These are phyloP conservation scores for Chromoteleia sp. DNA, from an alignment of 2,888 invertebrate species.

Conservation along the genomic window DNA sequence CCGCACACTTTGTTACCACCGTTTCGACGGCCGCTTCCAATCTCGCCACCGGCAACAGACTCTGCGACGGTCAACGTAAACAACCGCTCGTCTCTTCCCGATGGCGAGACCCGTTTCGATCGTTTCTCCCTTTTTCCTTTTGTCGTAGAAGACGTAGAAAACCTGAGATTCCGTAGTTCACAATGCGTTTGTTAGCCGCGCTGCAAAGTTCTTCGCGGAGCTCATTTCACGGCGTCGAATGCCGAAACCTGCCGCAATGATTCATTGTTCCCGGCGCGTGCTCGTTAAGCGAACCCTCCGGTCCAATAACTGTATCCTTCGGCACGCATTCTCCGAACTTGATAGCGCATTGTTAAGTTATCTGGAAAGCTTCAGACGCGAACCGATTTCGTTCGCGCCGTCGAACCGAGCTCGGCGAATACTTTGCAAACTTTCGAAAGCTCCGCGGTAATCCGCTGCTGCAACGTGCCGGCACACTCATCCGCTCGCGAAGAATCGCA, in stretches of 20 bases:
- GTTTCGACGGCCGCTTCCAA: too few species aligned
- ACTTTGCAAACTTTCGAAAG: slow-evolving; percentile 18
- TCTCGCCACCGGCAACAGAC: too few species aligned
- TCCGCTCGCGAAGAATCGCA: not conserved
- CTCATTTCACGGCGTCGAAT: slow-evolving; percentile 27
- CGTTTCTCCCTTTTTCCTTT: too few species aligned
- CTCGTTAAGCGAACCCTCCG: slow-evolving; percentile 41
- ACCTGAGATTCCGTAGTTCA: too few species aligned
- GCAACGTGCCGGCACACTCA: not conserved
- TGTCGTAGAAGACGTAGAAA: too few species aligned
- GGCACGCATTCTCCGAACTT: slow-evolving; percentile 16
- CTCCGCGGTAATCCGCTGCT: slow-evolving; percentile 23
- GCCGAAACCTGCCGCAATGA: slow-evolving; percentile 11
- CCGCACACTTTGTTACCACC: too few species aligned
- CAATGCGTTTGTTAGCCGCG: too few species aligned
- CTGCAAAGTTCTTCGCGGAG: slow-evolving; percentile 30
- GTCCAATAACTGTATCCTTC: slow-evolving; percentile 40
- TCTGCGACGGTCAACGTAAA: too few species aligned
- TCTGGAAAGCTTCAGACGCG: not conserved
- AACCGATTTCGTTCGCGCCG: slow-evolving; percentile 15
- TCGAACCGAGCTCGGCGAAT: slow-evolving; percentile 8
- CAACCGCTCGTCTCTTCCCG: too few species aligned
- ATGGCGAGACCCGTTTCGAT: too few species aligned
- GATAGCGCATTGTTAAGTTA: slow-evolving; percentile 10
- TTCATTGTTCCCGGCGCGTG: slow-evolving; percentile 43